Conservation (phyloP, 2,888 invertebrate species). For the Acanthosepion lycidas region DNA sequence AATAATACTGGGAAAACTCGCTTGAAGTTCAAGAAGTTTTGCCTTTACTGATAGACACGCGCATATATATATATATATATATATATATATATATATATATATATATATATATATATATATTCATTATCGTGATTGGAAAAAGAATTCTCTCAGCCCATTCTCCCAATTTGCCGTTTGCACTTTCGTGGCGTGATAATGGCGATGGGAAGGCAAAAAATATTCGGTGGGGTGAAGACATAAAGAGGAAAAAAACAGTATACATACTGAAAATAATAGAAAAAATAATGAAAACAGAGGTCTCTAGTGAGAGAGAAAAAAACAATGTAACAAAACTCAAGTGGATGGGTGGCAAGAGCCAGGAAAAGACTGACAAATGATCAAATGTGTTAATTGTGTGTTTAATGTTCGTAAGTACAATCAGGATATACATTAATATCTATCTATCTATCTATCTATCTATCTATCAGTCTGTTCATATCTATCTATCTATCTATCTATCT, state of each 20-base stretch:
- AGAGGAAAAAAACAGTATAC: background rate
- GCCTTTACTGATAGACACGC: background rate
- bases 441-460: background rate
- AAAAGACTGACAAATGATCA: background rate
- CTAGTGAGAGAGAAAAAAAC: background rate
- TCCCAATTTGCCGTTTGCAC: background rate
- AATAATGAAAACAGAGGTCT: background rate
- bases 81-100: background rate
- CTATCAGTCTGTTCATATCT: background rate
- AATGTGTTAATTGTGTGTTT: background rate
- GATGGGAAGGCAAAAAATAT: background rate
- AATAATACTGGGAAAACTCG: background rate
- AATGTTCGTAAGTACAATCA: background rate
- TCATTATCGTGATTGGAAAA: background rate
- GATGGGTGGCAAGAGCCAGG: background rate
- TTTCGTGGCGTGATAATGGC: background rate
- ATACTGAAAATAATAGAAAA: background rate
- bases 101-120: background rate
- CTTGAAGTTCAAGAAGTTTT: background rate
- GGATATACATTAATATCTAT: background rate
- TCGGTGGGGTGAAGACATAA: background rate
- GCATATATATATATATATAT: constrained; percentile 14
- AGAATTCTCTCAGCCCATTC: background rate
- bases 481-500: background rate
- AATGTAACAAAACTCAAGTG: background rate